Evolutionary conservation across 2,888 invertebrate genomes (phyloP).

Genomic region (Pammene fasciana): DNA sequence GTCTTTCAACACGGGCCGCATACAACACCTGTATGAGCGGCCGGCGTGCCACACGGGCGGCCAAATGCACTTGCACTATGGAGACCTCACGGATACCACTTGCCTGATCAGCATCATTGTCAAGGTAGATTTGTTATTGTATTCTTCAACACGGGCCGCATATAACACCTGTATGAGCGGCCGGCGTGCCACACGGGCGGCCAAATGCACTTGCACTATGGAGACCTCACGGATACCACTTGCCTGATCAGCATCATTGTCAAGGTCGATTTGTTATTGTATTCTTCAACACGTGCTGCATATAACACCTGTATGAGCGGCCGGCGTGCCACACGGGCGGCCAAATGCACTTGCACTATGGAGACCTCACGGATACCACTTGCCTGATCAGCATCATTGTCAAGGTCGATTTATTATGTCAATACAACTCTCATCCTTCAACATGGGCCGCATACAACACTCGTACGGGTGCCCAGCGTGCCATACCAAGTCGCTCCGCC

Average conservation of each 20-base stretch:
- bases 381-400: conserved; percentile 84
- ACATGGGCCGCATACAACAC: conserved; percentile 69
- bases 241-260: conserved; percentile 84
- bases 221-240: conserved; percentile 99
- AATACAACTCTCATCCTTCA: neutral
- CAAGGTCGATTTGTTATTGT: no score
- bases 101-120: conserved; percentile 84
- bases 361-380: conserved; percentile 99
- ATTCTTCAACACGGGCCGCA: no score
- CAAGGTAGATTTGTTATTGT: conserved; percentile 56
- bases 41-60: conserved; percentile 94
- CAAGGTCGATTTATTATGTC: conserved; percentile 57
- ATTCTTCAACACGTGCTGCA: no score
- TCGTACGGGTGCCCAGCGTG: conserved; percentile 95
- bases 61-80: conserved; percentile 97
- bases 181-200: conserved; percentile 92
- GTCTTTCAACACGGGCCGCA: conserved; percentile 97
- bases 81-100: conserved; percentile 99
- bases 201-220: conserved; percentile 97
- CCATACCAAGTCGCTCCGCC: no score
- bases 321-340: no score
- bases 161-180: no score
- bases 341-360: conserved; percentile 96
- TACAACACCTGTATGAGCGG: conserved; percentile 97
- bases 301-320: no score